Conservation (phyloP, 1,140 invertebrate genomes). For the Nasonia vitripennis region DNA sequence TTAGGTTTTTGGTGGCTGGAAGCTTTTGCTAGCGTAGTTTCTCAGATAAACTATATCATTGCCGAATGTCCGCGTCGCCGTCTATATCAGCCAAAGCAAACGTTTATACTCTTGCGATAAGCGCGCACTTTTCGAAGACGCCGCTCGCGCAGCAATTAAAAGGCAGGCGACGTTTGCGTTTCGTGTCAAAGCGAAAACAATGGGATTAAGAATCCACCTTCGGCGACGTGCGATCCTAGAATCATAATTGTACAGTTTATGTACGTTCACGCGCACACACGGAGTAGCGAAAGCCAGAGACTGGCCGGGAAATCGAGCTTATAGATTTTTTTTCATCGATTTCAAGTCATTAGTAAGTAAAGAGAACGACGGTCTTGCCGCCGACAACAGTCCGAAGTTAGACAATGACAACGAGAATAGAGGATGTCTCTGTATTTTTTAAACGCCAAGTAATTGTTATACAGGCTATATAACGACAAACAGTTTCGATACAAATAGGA, state of each 20-base stretch:
- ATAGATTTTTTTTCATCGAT: not conserved
- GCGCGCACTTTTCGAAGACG: not conserved
- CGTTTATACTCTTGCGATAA: not conserved
- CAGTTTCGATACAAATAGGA: not conserved
- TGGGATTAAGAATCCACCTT: not conserved
- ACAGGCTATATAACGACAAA: not conserved
- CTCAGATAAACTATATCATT: too few species aligned
- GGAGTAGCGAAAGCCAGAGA: not conserved
- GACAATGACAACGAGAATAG: not conserved
- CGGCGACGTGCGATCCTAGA: not conserved
- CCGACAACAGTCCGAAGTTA: not conserved
- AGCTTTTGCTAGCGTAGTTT: too few species aligned
- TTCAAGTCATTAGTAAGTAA: slow-evolving; percentile 3
- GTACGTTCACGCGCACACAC: not conserved
- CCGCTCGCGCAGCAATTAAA: not conserved
- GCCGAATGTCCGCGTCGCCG: too few species aligned
- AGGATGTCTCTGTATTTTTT: not conserved
- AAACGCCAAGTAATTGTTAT: not conserved
- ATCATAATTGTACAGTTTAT: not conserved
- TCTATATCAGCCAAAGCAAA: not conserved
- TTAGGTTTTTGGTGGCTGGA: too few species aligned
- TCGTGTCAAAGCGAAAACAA: not conserved
- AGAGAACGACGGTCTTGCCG: not conserved
- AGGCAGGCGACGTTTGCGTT: not conserved
- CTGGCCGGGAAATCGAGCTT: not conserved